These are phyloP conservation scores for Apotomis betuletana DNA, from an alignment of 2,888 invertebrate species.

Conservation along the genomic window DNA sequence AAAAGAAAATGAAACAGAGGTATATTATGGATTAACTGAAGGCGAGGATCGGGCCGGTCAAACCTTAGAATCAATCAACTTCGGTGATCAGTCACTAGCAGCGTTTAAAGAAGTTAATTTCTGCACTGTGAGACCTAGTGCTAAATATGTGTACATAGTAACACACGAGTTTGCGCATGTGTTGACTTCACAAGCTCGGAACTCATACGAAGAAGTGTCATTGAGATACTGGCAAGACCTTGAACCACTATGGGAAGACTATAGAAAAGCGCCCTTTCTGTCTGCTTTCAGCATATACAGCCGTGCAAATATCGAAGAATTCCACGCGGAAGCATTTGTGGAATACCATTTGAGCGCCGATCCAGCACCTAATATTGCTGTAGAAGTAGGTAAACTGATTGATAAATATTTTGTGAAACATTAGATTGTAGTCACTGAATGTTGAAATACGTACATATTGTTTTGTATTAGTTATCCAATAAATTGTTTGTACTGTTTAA, in stretches of 20 bases:
- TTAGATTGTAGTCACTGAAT: background rate
- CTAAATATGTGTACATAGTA: background rate
- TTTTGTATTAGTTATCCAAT: too few species aligned
- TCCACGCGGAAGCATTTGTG: background rate
- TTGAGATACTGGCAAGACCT: background rate
- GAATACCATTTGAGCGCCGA: background rate
- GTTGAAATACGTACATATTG: too few species aligned
- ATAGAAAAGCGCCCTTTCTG: background rate
- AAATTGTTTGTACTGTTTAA: too few species aligned
- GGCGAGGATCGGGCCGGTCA: background rate
- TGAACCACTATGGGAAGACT: background rate
- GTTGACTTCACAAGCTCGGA: background rate
- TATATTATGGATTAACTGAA: background rate
- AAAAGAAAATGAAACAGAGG: background rate
- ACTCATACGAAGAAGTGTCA: background rate
- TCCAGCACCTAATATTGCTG: background rate
- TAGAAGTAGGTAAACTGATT: background rate
- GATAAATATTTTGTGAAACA: background rate
- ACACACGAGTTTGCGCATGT: background rate
- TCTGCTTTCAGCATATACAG: background rate
- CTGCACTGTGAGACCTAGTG: background rate
- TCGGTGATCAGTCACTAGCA: background rate
- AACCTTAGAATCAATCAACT: background rate
- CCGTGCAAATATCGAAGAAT: background rate
- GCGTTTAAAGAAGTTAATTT: background rate